Base-by-base conservation (phyloP, 2,797 vertebrate genomes). In the Echiichthys vipera region DNA sequence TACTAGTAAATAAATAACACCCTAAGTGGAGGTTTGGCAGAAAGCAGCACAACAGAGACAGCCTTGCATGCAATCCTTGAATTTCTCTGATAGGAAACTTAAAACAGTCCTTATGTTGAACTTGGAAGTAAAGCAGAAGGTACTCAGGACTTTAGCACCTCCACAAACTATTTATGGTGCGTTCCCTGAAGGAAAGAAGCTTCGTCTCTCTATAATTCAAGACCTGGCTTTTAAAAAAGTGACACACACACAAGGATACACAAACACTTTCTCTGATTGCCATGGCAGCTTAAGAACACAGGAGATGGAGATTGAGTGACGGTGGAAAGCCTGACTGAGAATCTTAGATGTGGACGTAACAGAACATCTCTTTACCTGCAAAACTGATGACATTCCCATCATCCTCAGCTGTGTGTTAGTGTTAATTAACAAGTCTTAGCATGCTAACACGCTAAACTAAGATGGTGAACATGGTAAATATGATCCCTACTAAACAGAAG, bases 161-260 rank as follows among this genome's bases (percentile, higher is more conserved):
- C 66, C 39, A 24, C 27, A 75, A 72, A 88, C 69, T 84, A 78
- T 82, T 81, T 84, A 71, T 65, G 82, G 75, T 67, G 24, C 68
- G 42, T 65, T 80, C 72, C 80, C 80, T 54, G 50, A 77, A 78
- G 70, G 76, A 71, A 68, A 70, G 56, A 67, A 78, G 67, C 61
- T 61, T 72, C 65, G 14, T 61, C 59, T 29, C 58, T 85, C 61
- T 77, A 86, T 89, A 87, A 89, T 88, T 86, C 71, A 86, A 80
- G 70, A 73, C 43, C 57, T 22, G 18, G 78, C 74, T 80, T 27
- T 17, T 9, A 18, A 18, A 45, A 51, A 81, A 65, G 53, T 57
- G 37, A 53, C 50, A 58, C 72, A 53, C 50, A 58, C 72, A 71
- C 29, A 37, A 32, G 59, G 49, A 50, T 30, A 65, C 66, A 80